Percentiles rank a stretch among this genome's conserved stretches.
phyloP scores from a whole-genome alignment of 2,888 invertebrate species.

The Eilema griseolum region DNA sequence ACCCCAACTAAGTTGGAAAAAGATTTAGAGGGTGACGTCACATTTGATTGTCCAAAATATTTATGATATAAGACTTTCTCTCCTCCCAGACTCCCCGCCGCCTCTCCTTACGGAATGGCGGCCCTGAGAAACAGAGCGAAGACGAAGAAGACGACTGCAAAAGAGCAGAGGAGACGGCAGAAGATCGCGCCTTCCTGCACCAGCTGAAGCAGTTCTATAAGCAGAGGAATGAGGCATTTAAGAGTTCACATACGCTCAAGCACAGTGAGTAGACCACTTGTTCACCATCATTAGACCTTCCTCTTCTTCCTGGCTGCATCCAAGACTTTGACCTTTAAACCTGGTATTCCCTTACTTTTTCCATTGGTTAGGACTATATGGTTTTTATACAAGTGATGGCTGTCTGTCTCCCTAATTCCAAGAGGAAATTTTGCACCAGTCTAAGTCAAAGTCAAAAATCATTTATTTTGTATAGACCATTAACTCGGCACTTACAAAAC shows the following conservation, averaged over 20 bases:
- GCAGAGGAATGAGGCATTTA: constrained; percentile 61
- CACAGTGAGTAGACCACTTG: constrained; percentile 64
- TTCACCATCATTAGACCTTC: too few species aligned
- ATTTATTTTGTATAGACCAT: too few species aligned
- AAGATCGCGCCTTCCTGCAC: constrained; percentile 71
- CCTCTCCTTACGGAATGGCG: constrained; percentile 76
- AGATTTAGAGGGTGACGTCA: background rate
- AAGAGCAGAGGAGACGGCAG: constrained; percentile 52
- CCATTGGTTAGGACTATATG: too few species aligned
- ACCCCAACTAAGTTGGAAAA: background rate
- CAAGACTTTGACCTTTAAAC: too few species aligned
- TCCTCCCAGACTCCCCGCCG: constrained; percentile 67
- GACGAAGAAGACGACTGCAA: constrained; percentile 60
- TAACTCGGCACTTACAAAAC: too few species aligned
- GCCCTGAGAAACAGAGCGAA: constrained; percentile 61
- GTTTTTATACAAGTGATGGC: too few species aligned
- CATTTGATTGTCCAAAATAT: background rate
- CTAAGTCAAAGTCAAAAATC: too few species aligned
- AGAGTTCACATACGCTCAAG: constrained; percentile 63
- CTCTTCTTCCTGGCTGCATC: too few species aligned
- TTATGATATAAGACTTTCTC: background rate
- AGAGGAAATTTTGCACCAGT: too few species aligned
- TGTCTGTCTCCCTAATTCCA: too few species aligned
- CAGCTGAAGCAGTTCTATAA: constrained; percentile 71
- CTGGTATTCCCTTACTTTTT: too few species aligned